Base-by-base conservation (phyloP, 1,140 invertebrate genomes). In the Zaprionus vittiger region DNA sequence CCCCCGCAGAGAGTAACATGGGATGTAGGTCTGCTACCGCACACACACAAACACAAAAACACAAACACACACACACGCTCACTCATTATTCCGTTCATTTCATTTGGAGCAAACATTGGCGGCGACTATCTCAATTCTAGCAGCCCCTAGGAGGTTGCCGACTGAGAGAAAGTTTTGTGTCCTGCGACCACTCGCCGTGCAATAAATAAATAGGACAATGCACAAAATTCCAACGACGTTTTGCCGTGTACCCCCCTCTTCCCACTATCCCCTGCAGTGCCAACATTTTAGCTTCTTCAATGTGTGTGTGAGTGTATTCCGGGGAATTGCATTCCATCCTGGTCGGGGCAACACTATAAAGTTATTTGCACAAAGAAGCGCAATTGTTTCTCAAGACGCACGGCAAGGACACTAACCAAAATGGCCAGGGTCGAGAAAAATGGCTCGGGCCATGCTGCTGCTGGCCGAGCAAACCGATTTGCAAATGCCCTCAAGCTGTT, bases 191-290 rank as follows among this genome's bases (percentile, higher is more conserved):
- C 56, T 31, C 47, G 75, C 61, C 70, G 12, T 81, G 81, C 81
- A 84, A 87, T 87, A 87, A 87, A 87, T 87, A 87, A 89, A 90
- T 84, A 79, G 81, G 63, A 87, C 84, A 87, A 89, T 89, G 84
- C 81, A 87, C 80, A 87, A 60, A 76, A 76, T 76, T 71, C 54
- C 61, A 71, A 52, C 15, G 28, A 44, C 24, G 47, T 52, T 12
- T 24, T 24, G 20, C 47, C 47, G 47, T 24, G 47, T 26, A 5
- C 62, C 47, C n/a, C 11, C 6, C 44, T 12, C 22, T 22, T 5
- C 38, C 20, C 12, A 9, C 57, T n/a, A 20, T 12, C 55, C 52
- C 26, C 47, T 20, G 28, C 73, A 73, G 70, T 77, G 83, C 80
- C 83, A 80, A 82, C 83, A 49, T 47, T 60, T 65, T 69, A 70